Percentiles rank a stretch among this genome's conserved stretches.
phyloP scores from a whole-genome alignment of 2,888 invertebrate genomes.

The Salpingus planirostris region DNA sequence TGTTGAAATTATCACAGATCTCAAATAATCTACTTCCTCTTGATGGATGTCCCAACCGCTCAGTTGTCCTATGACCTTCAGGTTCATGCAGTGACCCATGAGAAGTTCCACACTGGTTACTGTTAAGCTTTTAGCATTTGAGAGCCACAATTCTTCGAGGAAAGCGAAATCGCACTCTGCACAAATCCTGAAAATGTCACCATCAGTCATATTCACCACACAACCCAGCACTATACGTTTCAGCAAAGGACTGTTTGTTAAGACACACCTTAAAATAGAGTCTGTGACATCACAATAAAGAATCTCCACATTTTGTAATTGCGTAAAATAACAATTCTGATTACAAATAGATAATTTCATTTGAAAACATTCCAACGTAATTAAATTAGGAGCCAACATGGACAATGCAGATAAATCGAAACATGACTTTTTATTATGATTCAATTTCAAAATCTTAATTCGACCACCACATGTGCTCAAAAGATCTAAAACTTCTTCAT shows the following conservation, averaged over 20 bases:
- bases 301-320: slow-evolving; percentile 55
- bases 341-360: slow-evolving; percentile 51
- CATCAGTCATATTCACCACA: slow-evolving; percentile 56
- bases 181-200: slow-evolving; percentile 58
- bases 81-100: slow-evolving; percentile 58
- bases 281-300: slow-evolving; percentile 54
- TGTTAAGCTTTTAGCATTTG: slow-evolving; percentile 56
- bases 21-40: slow-evolving; percentile 58
- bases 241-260: slow-evolving; percentile 51
- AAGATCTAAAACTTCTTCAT: slow-evolving; percentile 50
- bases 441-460: slow-evolving; percentile 31
- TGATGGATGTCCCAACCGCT: slow-evolving; percentile 59
- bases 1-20: slow-evolving; percentile 54
- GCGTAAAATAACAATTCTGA: slow-evolving; percentile 50
- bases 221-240: slow-evolving; percentile 58
- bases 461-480: slow-evolving; percentile 42
- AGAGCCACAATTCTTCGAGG: slow-evolving; percentile 62
- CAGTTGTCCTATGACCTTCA: slow-evolving; percentile 54
- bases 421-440: slow-evolving; percentile 25
- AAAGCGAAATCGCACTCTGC: slow-evolving; percentile 54
- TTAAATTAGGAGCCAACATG: slow-evolving; percentile 43
- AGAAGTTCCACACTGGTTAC: slow-evolving; percentile 54
- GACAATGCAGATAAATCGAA: slow-evolving; percentile 33
- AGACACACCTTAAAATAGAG: slow-evolving; percentile 50
- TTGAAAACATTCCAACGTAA: slow-evolving; percentile 57